Conservation (phyloP, 37 sponge, comb jelly and placozoan species). For the Ianthella basta region DNA sequence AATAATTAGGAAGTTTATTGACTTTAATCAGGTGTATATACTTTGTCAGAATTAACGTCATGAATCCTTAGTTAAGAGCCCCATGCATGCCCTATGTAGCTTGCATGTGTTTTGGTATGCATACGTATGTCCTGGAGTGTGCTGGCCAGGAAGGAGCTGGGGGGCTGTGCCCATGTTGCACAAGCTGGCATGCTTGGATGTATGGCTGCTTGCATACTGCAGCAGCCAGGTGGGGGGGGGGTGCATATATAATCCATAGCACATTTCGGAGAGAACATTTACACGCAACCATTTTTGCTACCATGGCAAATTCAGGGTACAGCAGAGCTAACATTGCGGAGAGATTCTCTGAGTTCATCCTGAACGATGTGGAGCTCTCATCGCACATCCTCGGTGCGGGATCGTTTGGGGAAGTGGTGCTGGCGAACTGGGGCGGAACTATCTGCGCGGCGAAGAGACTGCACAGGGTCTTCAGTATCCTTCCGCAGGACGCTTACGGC, state of each 20-base stretch:
- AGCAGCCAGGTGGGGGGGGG: too few relatives aligned
- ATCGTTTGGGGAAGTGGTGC: conserved; percentile 25
- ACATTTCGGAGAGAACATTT: too few relatives aligned
- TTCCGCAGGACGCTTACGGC: background rate
- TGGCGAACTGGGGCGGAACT: conserved; percentile 2
- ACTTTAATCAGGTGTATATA: too few relatives aligned
- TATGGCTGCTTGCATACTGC: too few relatives aligned
- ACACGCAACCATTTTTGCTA: too few relatives aligned
- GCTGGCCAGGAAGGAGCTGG: background rate
- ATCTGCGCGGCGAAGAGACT: conserved; percentile 29
- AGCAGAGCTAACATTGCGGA: background rate
- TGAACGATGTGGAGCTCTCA: background rate
- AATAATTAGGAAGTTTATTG: too few relatives aligned
- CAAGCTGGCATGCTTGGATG: too few relatives aligned
- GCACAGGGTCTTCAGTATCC: conserved; percentile 6
- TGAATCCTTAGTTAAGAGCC: background rate
- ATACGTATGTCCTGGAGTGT: background rate
- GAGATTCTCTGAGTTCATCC: background rate
- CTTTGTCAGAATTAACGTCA: background rate
- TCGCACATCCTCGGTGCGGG: background rate
- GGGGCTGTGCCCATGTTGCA: background rate
- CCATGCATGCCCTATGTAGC: background rate
- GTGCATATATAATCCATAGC: too few relatives aligned
- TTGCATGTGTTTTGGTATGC: background rate
- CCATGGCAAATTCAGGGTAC: background rate